These are phyloP conservation scores for Peromyscus californicus DNA, from an alignment of 2,113 vertebrate species.

Conservation along the genomic window DNA sequence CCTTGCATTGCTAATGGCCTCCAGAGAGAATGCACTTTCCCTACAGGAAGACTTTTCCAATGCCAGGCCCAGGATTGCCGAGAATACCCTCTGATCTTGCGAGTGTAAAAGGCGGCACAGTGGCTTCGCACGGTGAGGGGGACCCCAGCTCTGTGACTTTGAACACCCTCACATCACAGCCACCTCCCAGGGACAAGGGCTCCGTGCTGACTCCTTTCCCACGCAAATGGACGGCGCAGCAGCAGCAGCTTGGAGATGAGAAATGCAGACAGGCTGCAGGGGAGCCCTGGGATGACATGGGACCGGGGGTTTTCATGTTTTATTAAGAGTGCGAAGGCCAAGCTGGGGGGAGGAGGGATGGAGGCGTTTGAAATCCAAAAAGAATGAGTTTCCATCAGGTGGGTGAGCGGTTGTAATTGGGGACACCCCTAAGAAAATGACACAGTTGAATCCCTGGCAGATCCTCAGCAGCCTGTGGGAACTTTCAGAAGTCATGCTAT, in stretches of 20 bases:
- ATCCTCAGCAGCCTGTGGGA: background rate
- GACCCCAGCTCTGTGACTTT: background rate
- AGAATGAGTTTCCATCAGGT: background rate
- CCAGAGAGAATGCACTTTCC: background rate
- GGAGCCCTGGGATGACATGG: background rate
- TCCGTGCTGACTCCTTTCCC: background rate
- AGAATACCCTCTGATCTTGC: constrained; percentile 44
- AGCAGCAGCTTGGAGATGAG: background rate
- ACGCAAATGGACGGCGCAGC: background rate
- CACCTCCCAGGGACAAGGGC: background rate
- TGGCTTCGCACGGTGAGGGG: background rate
- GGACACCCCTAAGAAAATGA: background rate
- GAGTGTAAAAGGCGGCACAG: constrained; percentile 1
- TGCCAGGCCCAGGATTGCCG: background rate
- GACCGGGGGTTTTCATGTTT: constrained; percentile 51
- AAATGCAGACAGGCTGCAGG: background rate
- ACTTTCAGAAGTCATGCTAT: background rate
- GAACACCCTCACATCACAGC: constrained; percentile 32
- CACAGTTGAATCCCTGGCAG: background rate
- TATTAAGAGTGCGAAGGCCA: constrained; percentile 67
- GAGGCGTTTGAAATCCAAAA: constrained; percentile 55
- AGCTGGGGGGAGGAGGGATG: constrained; percentile 68
- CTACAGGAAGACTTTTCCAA: background rate
- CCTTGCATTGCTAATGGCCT: background rate
- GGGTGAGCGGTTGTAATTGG: background rate